Conservation (phyloP, 1,140 invertebrate species). For the Agrilus planipennis region DNA sequence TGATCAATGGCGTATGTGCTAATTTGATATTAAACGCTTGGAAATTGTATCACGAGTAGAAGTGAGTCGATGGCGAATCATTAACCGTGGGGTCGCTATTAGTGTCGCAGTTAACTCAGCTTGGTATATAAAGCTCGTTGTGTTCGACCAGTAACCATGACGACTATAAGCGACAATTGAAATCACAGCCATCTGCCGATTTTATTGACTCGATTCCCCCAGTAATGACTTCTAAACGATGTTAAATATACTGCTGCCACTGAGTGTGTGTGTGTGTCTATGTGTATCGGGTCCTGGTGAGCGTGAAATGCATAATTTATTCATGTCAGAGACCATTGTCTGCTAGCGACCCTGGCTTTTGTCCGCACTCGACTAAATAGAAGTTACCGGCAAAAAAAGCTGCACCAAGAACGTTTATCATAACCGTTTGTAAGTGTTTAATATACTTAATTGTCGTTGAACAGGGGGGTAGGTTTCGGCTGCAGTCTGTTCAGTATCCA, state of each 20-base stretch:
- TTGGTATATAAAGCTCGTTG: conserved; percentile 1
- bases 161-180: conserved; percentile 6
- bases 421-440: conserved; percentile 8
- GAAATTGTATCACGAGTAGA: background rate
- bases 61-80: background rate
- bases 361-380: conserved; percentile 4
- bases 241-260: conserved; percentile 6
- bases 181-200: conserved; percentile 8
- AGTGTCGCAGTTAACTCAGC: conserved; percentile 1
- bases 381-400: conserved; percentile 6
- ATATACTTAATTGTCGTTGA: conserved; percentile 8
- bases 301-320: conserved; percentile 9
- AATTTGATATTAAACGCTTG: conserved; percentile 8
- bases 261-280: too few species aligned
- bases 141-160: conserved; percentile 5
- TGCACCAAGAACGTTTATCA: conserved; percentile 2
- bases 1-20: conserved; percentile 7
- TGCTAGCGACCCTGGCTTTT: conserved; percentile 2
- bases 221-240: conserved; percentile 6
- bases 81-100: background rate
- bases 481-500: too few species aligned
- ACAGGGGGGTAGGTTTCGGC: too few species aligned
- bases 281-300: conserved; percentile 5
- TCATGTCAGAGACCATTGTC: conserved; percentile 1
- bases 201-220: conserved; percentile 7